Base-by-base conservation (phyloP, 2,888 invertebrate genomes). In the Sarcophaga subvicina region DNA sequence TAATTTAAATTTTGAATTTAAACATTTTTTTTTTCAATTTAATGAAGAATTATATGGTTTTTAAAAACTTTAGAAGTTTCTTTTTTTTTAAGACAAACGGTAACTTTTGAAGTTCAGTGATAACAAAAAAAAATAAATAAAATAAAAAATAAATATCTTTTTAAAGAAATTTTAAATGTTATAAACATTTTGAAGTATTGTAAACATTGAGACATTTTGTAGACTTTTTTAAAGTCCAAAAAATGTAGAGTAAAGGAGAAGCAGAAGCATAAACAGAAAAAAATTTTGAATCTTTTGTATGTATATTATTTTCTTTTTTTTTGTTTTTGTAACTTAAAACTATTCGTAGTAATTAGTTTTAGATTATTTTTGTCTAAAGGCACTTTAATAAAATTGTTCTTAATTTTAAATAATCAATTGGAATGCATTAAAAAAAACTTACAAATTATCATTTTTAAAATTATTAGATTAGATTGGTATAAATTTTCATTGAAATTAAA, bases 301-400 rank as follows among this genome's bases (percentile, higher is more conserved):
- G 1, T 20, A 20, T 70, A n/a, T 70, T 69, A 17, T 37, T 75
- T 37, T 75, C 72, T 73, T 66, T 25, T 20, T 59, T 63, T 62
- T 22, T 62, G 22, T 69, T 45, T 60, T 73, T 49, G 64, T 37
- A 66, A 77, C 79, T 84, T 87, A 82, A 25, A 54, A 22, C 76
- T 84, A 84, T 49, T 69, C 37, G 37, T 37, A 37, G 37, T 37
- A 37, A 37, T 64, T 59, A 45, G 27, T 69, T 63, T 59, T 27
- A 6, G 37, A 37, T 37, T 72, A 60, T 27, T 64, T 76, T 37
- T 70, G 37, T 82, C 84, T 84, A 87, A 87, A 87, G 87, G 87
- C 87, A 87, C 87, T 87, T 87, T 75, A 76, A 81, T 70, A 63
- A 85, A 87, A 79, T 87, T 83, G 71, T 64, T 76, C 17, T 75